phyloP scores from a whole-genome alignment of 2,797 vertebrate species.

The Pseudochirops cupreus region DNA sequence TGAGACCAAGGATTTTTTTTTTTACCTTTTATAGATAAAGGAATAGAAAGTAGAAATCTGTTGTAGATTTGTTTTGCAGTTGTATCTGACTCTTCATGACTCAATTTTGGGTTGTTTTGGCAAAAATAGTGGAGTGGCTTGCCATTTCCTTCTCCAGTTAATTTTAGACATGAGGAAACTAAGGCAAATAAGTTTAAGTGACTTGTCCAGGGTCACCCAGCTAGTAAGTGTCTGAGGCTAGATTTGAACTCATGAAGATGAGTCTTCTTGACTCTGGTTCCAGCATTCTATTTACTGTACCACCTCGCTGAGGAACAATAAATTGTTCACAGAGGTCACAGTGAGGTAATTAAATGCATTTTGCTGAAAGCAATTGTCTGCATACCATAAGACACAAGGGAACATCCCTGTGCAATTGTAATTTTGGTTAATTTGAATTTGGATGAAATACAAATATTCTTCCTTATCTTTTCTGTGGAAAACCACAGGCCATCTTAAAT shows the following conservation, averaged over 20 bases:
- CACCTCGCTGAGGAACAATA: background rate
- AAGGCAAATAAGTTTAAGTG: background rate
- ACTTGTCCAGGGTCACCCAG: background rate
- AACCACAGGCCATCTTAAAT: background rate
- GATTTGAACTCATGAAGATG: background rate
- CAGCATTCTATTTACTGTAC: background rate
- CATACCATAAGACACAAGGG: background rate
- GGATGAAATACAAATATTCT: background rate
- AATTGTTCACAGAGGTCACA: background rate
- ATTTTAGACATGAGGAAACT: background rate
- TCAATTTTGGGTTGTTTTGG: background rate
- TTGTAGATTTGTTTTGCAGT: background rate
- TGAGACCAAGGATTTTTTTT: background rate
- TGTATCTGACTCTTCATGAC: background rate
- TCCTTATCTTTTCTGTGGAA: background rate
- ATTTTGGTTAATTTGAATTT: conserved; percentile 29
- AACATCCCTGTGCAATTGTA: background rate
- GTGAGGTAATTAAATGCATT: background rate
- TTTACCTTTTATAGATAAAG: background rate
- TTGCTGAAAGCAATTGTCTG: background rate
- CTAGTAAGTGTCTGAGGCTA: background rate
- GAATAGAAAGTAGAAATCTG: background rate
- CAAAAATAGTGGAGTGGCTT: background rate
- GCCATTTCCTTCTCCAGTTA: background rate
- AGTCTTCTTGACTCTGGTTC: background rate